Evolutionary conservation across 2,888 invertebrate species (phyloP).

Genomic region (Colostygia pectinataria): DNA sequence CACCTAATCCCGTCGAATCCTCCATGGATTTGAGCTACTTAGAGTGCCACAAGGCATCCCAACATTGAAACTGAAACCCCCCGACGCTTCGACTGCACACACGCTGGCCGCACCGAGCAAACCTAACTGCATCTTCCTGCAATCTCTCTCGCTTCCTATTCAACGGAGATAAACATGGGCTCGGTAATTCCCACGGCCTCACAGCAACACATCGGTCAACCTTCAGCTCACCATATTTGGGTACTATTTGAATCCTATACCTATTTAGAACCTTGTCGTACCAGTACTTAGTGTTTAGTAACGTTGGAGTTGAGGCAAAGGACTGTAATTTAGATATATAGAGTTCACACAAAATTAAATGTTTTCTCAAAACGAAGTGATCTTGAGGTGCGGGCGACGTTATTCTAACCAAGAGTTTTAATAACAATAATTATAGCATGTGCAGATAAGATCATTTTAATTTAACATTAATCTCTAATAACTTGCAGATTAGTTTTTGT

Average conservation of each 20-base stretch:
- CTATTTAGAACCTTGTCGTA: constrained; percentile 74
- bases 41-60: constrained; percentile 24
- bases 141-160: constrained; percentile 66
- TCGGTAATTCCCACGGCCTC: constrained; percentile 71
- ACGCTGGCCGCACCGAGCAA: constrained; percentile 33
- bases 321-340: constrained; percentile 42
- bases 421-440: neutral
- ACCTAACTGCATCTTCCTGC: constrained; percentile 59
- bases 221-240: constrained; percentile 76
- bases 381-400: neutral
- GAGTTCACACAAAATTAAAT: constrained; percentile 7
- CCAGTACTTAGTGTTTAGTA: constrained; percentile 55
- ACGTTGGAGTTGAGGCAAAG: constrained; percentile 55
- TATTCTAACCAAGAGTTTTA: neutral
- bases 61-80: constrained; percentile 64
- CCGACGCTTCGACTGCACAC: constrained; percentile 55
- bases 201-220: constrained; percentile 74
- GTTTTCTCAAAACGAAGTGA: neutral
- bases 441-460: constrained; percentile 6
- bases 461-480: too few species aligned
- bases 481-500: constrained; percentile 14
- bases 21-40: constrained; percentile 23
- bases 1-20: constrained; percentile 61
- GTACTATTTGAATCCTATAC: constrained; percentile 79
- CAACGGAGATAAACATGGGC: constrained; percentile 66